phyloP scores from a whole-genome alignment of 2,797 vertebrate species.

The Babyrousa celebensis region DNA sequence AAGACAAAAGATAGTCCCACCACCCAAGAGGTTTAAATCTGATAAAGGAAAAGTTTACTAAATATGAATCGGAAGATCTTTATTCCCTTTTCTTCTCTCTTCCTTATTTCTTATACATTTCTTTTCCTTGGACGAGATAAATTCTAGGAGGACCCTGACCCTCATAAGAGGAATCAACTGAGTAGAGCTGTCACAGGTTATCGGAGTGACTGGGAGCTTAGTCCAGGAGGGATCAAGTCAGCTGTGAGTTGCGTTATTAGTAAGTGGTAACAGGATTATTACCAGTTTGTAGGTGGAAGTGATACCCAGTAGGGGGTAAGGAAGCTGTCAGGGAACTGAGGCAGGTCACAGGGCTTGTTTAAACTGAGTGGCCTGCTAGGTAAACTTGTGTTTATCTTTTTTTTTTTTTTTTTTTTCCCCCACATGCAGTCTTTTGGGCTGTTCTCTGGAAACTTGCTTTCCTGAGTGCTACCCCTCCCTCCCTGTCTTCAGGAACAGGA shows the following conservation, averaged over 20 bases:
- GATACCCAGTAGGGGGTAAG: slow-evolving; percentile 37
- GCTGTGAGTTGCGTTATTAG: slow-evolving; percentile 78
- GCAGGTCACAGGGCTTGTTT: neutral
- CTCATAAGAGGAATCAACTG: slow-evolving; percentile 18
- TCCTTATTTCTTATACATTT: slow-evolving; percentile 44
- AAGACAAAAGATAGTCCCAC: neutral
- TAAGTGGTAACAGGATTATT: slow-evolving; percentile 87
- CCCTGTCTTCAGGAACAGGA: slow-evolving; percentile 70
- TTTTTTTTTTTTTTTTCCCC: slow-evolving; percentile 51
- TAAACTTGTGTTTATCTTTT: neutral
- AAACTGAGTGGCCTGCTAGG: neutral
- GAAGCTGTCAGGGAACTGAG: slow-evolving; percentile 55
- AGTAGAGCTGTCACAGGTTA: slow-evolving; percentile 76
- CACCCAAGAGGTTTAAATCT: slow-evolving; percentile 45
- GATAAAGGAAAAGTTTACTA: slow-evolving; percentile 64
- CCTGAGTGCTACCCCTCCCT: slow-evolving; percentile 35
- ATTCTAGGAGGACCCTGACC: slow-evolving; percentile 46
- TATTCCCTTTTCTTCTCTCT: slow-evolving; percentile 50
- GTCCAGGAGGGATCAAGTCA: slow-evolving; percentile 87
- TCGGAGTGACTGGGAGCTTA: slow-evolving; percentile 85
- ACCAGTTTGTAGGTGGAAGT: slow-evolving; percentile 74
- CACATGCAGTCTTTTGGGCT: neutral
- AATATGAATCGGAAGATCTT: slow-evolving; percentile 46
- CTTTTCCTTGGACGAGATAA: slow-evolving; percentile 41
- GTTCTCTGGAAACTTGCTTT: slow-evolving; percentile 67